phyloP scores from a whole-genome alignment of 2,888 invertebrate species.

The Stenchaetothrips biformis region DNA sequence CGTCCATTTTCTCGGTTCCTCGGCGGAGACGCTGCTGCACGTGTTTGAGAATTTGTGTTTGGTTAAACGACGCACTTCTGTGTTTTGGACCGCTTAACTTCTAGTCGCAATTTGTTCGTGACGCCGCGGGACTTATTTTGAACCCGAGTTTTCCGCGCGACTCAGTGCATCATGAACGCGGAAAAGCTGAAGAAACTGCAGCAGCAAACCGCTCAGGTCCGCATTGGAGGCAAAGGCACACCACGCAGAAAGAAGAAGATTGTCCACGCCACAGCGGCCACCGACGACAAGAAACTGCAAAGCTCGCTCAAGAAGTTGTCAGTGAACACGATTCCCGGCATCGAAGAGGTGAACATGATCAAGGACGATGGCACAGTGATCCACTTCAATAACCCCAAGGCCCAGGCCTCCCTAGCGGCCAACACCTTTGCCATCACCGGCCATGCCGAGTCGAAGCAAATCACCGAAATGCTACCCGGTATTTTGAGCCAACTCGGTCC shows the following conservation, averaged over 20 bases:
- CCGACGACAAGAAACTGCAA: constrained; percentile 98
- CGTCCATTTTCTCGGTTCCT: constrained; percentile 10
- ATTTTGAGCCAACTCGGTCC: constrained; percentile 96
- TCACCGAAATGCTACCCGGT: constrained; percentile 97
- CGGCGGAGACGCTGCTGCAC: constrained; percentile 7
- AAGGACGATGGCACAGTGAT: constrained; percentile 99
- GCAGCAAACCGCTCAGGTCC: constrained; percentile 68
- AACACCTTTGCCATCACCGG: constrained; percentile 99
- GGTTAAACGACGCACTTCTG: not conserved
- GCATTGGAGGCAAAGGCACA: constrained; percentile 98
- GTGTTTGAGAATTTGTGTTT: constrained; percentile 12
- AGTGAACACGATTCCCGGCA: constrained; percentile 97
- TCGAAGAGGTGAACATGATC: constrained; percentile 99
- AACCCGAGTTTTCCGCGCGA: not conserved
- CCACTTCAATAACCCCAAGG: constrained; percentile 99
- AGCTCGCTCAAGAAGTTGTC: constrained; percentile 96
- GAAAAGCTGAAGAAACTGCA: constrained; percentile 94
- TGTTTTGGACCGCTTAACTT: not conserved
- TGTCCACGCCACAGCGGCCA: constrained; percentile 96
- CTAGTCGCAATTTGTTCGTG: not conserved
- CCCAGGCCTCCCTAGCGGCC: constrained; percentile 96
- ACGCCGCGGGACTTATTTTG: not conserved
- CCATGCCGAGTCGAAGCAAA: constrained; percentile 96
- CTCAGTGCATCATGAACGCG: constrained; percentile 69
- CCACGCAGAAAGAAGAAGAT: constrained; percentile 99